These are phyloP conservation scores for Enchytraeus crypticus DNA, from an alignment of 2,888 invertebrate genomes.

Conservation along the genomic window DNA sequence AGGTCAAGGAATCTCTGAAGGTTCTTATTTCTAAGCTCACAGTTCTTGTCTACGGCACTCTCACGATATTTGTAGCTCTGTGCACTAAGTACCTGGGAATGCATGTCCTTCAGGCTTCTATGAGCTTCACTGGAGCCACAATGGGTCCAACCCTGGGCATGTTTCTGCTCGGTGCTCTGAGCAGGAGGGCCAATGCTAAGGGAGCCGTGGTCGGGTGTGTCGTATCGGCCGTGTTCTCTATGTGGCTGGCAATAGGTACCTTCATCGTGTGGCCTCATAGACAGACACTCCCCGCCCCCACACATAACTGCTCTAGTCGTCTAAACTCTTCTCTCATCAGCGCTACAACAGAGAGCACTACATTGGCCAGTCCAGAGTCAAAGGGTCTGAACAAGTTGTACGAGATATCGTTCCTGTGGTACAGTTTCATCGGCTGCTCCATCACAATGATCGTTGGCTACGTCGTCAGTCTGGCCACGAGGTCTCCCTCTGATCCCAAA, in stretches of 20 bases:
- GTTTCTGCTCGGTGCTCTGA: conserved; percentile 36
- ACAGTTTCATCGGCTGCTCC: conserved; percentile 19
- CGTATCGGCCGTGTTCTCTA: conserved; percentile 16
- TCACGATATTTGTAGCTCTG: conserved; percentile 21
- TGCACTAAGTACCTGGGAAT: conserved; percentile 19
- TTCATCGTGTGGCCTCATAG: conserved; percentile 20
- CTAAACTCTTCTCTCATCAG: background rate
- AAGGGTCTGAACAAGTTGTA: conserved; percentile 18
- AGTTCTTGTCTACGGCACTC: conserved; percentile 24
- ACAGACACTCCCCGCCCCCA: conserved; percentile 13
- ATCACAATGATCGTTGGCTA: conserved; percentile 13
- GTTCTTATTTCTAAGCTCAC: background rate
- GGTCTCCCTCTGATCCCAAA: background rate
- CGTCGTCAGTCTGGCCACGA: conserved; percentile 11
- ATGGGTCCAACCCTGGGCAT: conserved; percentile 40
- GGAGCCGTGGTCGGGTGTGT: conserved; percentile 24
- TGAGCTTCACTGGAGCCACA: conserved; percentile 37
- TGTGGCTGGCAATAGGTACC: conserved; percentile 27
- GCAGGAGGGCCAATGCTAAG: conserved; percentile 25
- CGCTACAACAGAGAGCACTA: background rate
- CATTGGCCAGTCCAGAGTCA: background rate
- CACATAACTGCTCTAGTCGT: conserved; percentile 7
- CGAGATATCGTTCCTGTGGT: conserved; percentile 26
- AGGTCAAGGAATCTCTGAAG: conserved; percentile 18
- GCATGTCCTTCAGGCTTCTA: conserved; percentile 27